phyloP scores from a whole-genome alignment of 2,113 vertebrate genomes.

The Corvus moneduloides region DNA sequence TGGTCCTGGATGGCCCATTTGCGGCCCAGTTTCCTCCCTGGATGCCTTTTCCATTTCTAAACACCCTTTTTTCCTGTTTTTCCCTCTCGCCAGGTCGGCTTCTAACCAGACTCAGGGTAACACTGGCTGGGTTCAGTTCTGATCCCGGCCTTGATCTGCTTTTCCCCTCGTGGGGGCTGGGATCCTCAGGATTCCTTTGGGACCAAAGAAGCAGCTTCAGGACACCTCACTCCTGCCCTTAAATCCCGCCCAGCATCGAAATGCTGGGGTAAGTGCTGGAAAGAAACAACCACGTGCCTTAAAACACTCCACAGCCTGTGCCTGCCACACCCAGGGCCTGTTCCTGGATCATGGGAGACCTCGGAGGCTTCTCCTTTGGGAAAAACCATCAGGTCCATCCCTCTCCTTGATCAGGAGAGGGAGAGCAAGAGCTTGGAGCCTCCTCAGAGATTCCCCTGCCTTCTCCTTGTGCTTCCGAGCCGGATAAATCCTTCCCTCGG shows the following conservation, averaged over 20 bases:
- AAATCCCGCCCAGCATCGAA: accelerated
- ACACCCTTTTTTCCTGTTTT: accelerated
- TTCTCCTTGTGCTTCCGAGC: neutral
- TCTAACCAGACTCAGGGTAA: constrained; percentile 50
- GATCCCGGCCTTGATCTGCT: neutral
- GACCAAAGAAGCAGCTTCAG: neutral
- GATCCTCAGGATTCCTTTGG: neutral
- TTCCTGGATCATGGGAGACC: neutral
- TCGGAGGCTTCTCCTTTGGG: neutral
- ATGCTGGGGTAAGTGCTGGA: neutral
- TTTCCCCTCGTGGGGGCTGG: neutral
- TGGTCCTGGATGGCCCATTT: accelerated
- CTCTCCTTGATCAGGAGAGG: neutral
- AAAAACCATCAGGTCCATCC: accelerated
- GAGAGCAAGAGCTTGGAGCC: neutral
- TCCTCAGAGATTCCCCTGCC: neutral
- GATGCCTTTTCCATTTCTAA: neutral
- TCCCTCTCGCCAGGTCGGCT: constrained; percentile 26
- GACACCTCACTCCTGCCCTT: neutral
- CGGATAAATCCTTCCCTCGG: neutral
- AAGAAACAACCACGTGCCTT: neutral
- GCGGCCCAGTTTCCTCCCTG: neutral
- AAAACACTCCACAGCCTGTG: neutral
- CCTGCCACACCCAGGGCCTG: neutral
- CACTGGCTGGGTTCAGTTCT: constrained; percentile 79